Evolutionary conservation across 23 tunicate genomes (phyloP).

Genomic region (Halocynthia aurantium): DNA sequence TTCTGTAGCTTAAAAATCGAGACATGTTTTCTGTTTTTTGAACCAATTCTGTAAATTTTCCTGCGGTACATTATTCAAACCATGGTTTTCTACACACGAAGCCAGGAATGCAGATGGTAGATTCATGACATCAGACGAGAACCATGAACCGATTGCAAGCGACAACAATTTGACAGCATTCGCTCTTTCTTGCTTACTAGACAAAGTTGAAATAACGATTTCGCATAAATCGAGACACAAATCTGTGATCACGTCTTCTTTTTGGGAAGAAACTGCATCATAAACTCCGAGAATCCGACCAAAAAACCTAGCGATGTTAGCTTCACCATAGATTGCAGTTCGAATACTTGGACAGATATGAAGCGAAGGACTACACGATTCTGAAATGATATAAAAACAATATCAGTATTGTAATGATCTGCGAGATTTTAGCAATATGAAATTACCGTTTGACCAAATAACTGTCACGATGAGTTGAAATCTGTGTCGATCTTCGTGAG

Average conservation of each 20-base stretch:
- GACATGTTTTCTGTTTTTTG: not conserved
- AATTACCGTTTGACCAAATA: slow-evolving; percentile 8
- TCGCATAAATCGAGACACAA: slow-evolving; percentile 3
- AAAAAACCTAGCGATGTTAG: slow-evolving; percentile 4
- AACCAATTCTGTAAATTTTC: not conserved
- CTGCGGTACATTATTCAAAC: not conserved
- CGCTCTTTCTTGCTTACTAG: not conserved
- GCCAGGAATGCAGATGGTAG: not conserved
- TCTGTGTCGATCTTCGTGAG: slow-evolving; percentile 14
- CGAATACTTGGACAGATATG: slow-evolving; percentile 14
- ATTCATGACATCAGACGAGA: not conserved
- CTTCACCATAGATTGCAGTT: slow-evolving; percentile 19
- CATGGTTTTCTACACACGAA: not conserved
- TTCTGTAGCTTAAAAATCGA: too few species aligned
- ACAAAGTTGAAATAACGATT: not conserved
- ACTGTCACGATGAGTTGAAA: slow-evolving; percentile 8
- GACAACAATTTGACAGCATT: not conserved
- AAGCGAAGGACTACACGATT: not conserved
- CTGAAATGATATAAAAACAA: not conserved
- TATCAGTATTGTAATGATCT: too few species aligned
- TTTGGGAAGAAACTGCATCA: not conserved
- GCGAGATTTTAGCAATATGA: too few species aligned
- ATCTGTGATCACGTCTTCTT: not conserved
- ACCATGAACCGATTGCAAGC: not conserved
- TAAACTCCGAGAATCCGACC: slow-evolving; percentile 15